Evolutionary conservation across 1,140 invertebrate species (phyloP).

Genomic region (Hylaeus volcanicus): DNA sequence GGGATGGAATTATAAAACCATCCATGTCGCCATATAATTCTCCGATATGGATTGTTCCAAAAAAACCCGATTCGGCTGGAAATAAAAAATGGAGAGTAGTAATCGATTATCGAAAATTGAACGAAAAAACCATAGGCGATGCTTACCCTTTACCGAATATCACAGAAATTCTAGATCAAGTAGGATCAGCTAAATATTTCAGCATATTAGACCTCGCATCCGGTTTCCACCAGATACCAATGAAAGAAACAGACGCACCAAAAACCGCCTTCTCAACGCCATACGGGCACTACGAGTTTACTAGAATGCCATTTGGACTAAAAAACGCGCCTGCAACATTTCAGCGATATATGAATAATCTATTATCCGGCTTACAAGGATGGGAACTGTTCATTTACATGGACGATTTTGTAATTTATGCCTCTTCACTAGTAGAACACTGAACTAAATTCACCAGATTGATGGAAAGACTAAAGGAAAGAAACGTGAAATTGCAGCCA

Average conservation of each 20-base stretch:
- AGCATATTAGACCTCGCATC: not conserved
- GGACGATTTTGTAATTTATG: constrained; percentile 8
- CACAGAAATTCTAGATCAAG: not conserved
- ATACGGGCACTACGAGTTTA: constrained; percentile 1
- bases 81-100: not conserved
- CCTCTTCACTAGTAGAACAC: not conserved
- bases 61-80: not conserved
- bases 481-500: not conserved
- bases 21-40: not conserved
- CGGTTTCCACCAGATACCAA: not conserved
- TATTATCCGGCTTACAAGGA: not conserved
- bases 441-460: not conserved
- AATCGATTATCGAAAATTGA: not conserved
- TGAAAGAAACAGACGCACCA: not conserved
- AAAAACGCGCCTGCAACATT: not conserved
- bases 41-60: not conserved
- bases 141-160: not conserved
- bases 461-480: not conserved
- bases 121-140: not conserved
- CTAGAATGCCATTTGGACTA: not conserved
- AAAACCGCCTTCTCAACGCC: constrained; percentile 10
- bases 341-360: not conserved
- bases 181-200: constrained; percentile 11
- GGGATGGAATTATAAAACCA: not conserved
- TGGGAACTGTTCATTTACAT: constrained; percentile 1